Evolutionary conservation across 2,797 vertebrate genomes (phyloP).

Genomic region (Lycodopsis pacificus): DNA sequence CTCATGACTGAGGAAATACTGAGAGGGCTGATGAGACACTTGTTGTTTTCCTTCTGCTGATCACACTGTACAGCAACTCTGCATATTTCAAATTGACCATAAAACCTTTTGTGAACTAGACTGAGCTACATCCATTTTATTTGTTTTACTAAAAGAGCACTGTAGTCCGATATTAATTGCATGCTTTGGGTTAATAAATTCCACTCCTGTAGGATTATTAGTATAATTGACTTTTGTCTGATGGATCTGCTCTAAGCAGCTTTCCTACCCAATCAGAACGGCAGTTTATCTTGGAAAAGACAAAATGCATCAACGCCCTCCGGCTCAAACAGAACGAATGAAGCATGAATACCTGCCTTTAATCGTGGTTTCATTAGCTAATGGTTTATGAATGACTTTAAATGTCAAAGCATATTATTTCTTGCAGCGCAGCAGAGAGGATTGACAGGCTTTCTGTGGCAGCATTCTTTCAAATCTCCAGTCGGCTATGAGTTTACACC

Average conservation of each 20-base stretch:
- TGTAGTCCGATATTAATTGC: background rate
- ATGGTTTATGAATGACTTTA: background rate
- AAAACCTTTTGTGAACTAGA: background rate
- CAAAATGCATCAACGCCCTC: background rate
- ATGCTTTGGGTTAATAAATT: background rate
- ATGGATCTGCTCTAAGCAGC: background rate
- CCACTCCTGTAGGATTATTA: too few relatives aligned
- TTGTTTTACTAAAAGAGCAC: background rate
- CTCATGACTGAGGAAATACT: conserved; percentile 61
- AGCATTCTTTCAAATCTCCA: background rate
- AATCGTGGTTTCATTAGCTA: background rate
- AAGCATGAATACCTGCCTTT: background rate
- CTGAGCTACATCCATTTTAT: background rate
- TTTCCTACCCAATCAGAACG: background rate
- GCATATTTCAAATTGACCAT: conserved; percentile 25
- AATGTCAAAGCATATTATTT: background rate
- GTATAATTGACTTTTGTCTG: background rate
- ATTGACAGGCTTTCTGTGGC: background rate
- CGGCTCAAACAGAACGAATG: background rate
- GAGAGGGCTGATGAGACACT: conserved; percentile 54
- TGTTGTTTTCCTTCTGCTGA: conserved; percentile 52
- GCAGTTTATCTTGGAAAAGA: background rate
- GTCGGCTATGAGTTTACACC: background rate
- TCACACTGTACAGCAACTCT: conserved; percentile 43
- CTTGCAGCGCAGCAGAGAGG: background rate